A percentile compares a stretch with the other conserved stretches of the same genome.
phyloP scores from a whole-genome alignment of 2,797 vertebrate genomes.

The Sphaeramia orbicularis region DNA sequence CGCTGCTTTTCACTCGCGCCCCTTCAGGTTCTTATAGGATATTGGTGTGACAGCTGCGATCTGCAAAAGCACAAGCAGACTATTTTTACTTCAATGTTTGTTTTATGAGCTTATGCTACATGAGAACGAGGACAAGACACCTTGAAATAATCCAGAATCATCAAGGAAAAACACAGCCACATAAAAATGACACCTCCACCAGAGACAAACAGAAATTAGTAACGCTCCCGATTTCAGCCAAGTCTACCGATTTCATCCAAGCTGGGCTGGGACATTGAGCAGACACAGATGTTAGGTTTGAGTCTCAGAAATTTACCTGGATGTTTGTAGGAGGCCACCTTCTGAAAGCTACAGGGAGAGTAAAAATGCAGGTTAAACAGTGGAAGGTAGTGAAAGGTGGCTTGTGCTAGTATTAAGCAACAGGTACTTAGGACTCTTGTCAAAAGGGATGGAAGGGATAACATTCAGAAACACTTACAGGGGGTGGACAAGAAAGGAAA shows the following conservation, averaged over 20 bases:
- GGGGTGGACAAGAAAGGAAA: conserved; percentile 37
- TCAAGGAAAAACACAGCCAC: conserved; percentile 1
- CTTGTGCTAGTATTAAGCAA: conserved; percentile 14
- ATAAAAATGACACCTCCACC: conserved; percentile 31
- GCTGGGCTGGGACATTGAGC: conserved; percentile 22
- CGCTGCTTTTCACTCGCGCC: conserved; percentile 60
- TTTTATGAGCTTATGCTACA: neutral
- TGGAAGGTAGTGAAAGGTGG: conserved; percentile 29
- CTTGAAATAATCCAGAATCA: conserved; percentile 38
- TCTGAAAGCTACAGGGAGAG: conserved; percentile 83
- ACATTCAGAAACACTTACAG: conserved; percentile 45
- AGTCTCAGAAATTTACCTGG: conserved; percentile 79
- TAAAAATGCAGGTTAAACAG: conserved; percentile 78
- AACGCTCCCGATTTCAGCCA: conserved; percentile 19
- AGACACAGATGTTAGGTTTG: conserved; percentile 21
- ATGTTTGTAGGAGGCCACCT: conserved; percentile 64
- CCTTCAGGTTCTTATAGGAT: conserved; percentile 84
- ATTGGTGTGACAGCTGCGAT: conserved; percentile 78
- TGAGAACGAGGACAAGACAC: neutral
- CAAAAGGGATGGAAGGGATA: conserved; percentile 9
- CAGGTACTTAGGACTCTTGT: conserved; percentile 30
- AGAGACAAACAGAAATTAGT: conserved; percentile 47
- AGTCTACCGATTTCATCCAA: conserved; percentile 39
- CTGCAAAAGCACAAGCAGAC: conserved; percentile 65
- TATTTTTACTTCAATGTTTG: conserved; percentile 6